phyloP scores from a whole-genome alignment of 2,888 invertebrate species.

The Dromius quadrimaculatus region DNA sequence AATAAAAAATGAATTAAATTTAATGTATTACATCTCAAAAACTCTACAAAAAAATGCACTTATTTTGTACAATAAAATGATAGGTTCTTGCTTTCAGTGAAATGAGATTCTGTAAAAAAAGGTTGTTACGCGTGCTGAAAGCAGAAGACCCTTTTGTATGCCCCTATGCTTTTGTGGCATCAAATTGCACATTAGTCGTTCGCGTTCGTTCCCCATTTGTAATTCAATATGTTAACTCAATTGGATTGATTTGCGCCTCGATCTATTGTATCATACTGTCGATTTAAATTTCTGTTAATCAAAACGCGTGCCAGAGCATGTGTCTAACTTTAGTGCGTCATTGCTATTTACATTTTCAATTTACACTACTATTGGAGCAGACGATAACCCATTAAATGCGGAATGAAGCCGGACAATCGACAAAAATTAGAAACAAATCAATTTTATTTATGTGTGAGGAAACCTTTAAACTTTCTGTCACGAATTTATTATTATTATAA shows the following conservation, averaged over 20 bases:
- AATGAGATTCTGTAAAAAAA: conserved; percentile 7
- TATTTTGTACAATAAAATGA: conserved; percentile 5
- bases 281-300: conserved; percentile 42
- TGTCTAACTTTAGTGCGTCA: conserved; percentile 9
- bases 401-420: background rate
- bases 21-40: no score
- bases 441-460: no score
- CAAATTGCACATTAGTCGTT: conserved; percentile 14
- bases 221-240: conserved; percentile 40
- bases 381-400: background rate
- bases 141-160: background rate
- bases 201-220: conserved; percentile 23
- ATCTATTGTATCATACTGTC: conserved; percentile 26
- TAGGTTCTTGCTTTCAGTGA: conserved; percentile 1
- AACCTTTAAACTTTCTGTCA: no score
- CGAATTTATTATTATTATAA: no score
- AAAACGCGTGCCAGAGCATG: conserved; percentile 27
- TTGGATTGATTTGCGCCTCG: conserved; percentile 37
- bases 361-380: background rate
- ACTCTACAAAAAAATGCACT: no score
- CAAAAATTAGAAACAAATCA: conserved; percentile 19
- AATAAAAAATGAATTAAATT: no score
- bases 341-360: conserved; percentile 17
- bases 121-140: background rate
- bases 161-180: background rate